Conservation (phyloP, 2,113 vertebrate genomes). For the Muntiacus reevesi region DNA sequence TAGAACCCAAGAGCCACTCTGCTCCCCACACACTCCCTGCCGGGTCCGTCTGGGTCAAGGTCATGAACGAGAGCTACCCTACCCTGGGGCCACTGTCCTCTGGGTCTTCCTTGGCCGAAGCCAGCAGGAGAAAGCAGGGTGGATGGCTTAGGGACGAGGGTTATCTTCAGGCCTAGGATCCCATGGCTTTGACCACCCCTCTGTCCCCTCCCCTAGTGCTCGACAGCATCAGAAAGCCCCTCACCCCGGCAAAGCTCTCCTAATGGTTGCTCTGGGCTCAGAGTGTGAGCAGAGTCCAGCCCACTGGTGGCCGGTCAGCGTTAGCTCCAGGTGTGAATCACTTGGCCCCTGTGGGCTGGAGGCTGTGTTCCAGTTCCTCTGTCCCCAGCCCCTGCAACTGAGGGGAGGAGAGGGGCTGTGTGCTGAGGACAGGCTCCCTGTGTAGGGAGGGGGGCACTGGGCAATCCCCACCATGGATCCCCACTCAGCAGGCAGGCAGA, state of each 20-base stretch:
- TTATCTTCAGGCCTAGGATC: accelerated
- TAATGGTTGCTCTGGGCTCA: neutral
- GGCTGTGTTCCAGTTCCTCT: neutral
- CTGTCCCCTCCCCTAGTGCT: neutral
- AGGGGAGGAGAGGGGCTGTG: neutral
- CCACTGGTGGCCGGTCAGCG: neutral
- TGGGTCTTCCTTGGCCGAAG: accelerated
- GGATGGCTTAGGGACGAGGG: neutral
- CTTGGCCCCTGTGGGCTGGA: neutral
- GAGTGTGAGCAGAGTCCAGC: neutral
- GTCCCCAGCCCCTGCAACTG: neutral
- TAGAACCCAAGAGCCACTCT: neutral
- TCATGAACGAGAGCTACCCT: accelerated
- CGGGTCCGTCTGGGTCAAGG: neutral
- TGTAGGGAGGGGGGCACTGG: accelerated
- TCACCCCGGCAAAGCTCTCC: accelerated
- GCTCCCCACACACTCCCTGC: neutral
- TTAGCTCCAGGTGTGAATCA: neutral
- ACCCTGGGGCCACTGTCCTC: neutral
- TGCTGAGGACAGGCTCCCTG: neutral
- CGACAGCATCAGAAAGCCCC: neutral
- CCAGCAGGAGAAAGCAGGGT: neutral
- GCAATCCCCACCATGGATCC: accelerated
- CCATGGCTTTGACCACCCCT: accelerated
- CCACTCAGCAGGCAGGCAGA: neutral